Evolutionary conservation across 2,113 vertebrate genomes (phyloP).

Genomic region (Deroptyus accipitrinus): DNA sequence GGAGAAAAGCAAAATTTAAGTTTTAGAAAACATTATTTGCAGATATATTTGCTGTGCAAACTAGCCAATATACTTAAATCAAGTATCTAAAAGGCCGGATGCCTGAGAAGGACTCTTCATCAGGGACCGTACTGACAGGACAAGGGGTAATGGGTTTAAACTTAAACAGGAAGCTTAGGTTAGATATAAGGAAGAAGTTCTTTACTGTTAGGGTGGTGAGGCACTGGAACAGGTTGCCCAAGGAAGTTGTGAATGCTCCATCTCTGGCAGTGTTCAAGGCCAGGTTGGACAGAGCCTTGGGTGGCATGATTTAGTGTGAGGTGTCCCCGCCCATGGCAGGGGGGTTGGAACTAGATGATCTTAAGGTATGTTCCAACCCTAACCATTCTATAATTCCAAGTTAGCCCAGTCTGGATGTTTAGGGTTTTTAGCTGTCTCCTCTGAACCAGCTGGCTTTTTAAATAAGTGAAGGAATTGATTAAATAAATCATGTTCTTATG

Average conservation of each 20-base stretch:
- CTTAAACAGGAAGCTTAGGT: background rate
- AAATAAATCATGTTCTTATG: background rate
- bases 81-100: background rate
- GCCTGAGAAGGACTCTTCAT: background rate
- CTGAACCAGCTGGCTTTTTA: background rate
- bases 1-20: background rate
- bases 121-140: background rate
- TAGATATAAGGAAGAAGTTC: background rate
- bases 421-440: background rate
- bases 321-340: background rate
- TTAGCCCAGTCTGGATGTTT: background rate
- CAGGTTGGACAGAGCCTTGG: background rate
- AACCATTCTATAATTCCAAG: background rate
- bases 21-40: background rate
- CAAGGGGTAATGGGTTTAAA: background rate
- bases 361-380: background rate
- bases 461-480: background rate
- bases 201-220: background rate
- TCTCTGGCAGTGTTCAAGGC: background rate
- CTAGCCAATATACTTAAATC: background rate
- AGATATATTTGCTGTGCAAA: background rate
- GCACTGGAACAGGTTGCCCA: background rate
- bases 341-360: background rate
- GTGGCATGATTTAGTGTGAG: background rate
- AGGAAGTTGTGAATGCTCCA: background rate